phyloP scores from a whole-genome alignment of 2,113 vertebrate genomes.

The Panthera tigris region DNA sequence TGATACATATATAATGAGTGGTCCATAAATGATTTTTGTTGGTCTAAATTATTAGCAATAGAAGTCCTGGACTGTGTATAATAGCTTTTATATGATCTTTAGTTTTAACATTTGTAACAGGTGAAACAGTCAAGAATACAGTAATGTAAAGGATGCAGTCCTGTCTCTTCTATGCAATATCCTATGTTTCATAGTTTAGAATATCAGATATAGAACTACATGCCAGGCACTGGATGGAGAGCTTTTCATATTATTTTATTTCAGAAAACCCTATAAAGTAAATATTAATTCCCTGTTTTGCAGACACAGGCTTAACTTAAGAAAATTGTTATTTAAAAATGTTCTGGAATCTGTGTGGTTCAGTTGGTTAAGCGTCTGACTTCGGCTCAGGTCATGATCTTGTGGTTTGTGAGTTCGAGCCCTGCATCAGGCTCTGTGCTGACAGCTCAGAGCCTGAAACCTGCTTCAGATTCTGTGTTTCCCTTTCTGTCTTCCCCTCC shows the following conservation, averaged over 20 bases:
- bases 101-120: constrained; percentile 18
- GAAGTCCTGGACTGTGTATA: neutral
- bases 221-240: neutral
- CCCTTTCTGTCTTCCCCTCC: no score
- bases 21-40: neutral
- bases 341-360: no score
- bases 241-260: neutral
- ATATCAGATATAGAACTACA: neutral
- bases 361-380: no score
- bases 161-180: neutral
- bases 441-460: no score
- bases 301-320: neutral
- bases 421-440: no score
- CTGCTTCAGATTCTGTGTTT: no score
- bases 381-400: no score
- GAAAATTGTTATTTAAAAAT: neutral
- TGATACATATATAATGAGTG: neutral
- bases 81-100: neutral
- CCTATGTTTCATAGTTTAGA: neutral
- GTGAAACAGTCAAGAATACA: neutral
- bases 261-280: neutral
- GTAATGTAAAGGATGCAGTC: neutral
- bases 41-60: constrained; percentile 16
- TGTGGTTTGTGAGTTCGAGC: no score
- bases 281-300: neutral